phyloP scores from a whole-genome alignment of 2,113 vertebrate species.

The Indicator maculatus region DNA sequence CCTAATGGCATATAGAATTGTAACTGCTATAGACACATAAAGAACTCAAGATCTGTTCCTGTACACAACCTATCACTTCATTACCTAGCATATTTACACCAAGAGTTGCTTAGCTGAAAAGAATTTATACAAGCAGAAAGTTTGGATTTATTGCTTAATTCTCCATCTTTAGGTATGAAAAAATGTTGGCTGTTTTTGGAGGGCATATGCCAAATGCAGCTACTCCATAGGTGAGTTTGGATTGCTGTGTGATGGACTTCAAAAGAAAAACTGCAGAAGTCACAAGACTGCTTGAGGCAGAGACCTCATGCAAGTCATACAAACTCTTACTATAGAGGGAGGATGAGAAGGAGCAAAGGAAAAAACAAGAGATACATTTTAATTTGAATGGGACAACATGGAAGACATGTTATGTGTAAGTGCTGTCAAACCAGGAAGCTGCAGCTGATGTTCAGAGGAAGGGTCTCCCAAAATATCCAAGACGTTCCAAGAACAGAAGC shows the following conservation, averaged over 20 bases:
- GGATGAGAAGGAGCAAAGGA: neutral
- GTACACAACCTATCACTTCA: neutral
- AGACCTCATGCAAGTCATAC: conserved; percentile 79
- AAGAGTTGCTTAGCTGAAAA: neutral
- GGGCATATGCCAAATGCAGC: neutral
- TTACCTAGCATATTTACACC: neutral
- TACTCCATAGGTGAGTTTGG: neutral
- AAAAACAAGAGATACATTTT: neutral
- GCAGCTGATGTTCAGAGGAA: conserved; percentile 58
- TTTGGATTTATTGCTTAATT: neutral
- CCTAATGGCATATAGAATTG: neutral
- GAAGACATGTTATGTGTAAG: conserved; percentile 69
- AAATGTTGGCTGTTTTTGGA: neutral
- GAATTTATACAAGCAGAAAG: neutral
- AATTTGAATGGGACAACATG: conserved; percentile 47
- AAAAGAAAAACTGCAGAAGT: conserved; percentile 73
- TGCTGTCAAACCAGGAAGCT: conserved; percentile 43
- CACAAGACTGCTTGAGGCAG: conserved; percentile 78
- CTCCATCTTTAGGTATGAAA: neutral
- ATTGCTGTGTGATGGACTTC: neutral
- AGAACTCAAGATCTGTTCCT: neutral
- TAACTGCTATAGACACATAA: neutral
- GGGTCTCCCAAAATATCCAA: neutral
- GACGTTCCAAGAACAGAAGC: neutral
- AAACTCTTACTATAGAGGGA: conserved; percentile 59